Conservation (phyloP, 2,797 vertebrate genomes). For the Lutjanus argentimaculatus region DNA sequence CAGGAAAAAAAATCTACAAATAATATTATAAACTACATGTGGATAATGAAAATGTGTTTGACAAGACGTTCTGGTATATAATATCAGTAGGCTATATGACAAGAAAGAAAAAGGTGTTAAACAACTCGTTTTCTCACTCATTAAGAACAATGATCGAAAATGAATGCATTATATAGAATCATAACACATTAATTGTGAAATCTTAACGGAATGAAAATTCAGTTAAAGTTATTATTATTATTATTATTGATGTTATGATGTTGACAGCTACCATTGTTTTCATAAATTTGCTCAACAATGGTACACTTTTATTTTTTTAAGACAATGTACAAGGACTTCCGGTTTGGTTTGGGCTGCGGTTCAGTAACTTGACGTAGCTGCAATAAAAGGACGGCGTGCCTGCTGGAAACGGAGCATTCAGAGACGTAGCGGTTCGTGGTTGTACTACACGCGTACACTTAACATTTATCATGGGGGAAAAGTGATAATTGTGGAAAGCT, state of each 20-base stretch:
- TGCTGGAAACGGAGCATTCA: not conserved
- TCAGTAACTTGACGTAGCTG: not conserved
- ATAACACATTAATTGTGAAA: not conserved
- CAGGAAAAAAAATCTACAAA: too few relatives aligned
- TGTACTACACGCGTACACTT: fast-evolving
- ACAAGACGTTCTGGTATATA: too few relatives aligned
- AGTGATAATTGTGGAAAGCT: not conserved
- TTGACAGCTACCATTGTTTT: not conserved
- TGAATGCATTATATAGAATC: not conserved
- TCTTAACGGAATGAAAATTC: not conserved
- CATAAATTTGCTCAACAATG: too few relatives aligned
- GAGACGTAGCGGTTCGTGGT: fast-evolving
- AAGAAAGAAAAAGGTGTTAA: too few relatives aligned
- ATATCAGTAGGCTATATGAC: too few relatives aligned
- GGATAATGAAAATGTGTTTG: too few relatives aligned
- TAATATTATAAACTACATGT: too few relatives aligned
- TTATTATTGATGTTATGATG: too few relatives aligned
- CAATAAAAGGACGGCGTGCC: not conserved
- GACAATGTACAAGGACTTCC: not conserved
- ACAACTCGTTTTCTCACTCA: too few relatives aligned
- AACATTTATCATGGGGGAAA: conserved; percentile 30
- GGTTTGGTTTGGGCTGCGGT: not conserved
- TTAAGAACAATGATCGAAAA: too few relatives aligned
- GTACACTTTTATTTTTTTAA: conserved; percentile 15
- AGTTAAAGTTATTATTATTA: too few relatives aligned